phyloP scores from a whole-genome alignment of 2,888 invertebrate genomes.

The Lasius platythorax region DNA sequence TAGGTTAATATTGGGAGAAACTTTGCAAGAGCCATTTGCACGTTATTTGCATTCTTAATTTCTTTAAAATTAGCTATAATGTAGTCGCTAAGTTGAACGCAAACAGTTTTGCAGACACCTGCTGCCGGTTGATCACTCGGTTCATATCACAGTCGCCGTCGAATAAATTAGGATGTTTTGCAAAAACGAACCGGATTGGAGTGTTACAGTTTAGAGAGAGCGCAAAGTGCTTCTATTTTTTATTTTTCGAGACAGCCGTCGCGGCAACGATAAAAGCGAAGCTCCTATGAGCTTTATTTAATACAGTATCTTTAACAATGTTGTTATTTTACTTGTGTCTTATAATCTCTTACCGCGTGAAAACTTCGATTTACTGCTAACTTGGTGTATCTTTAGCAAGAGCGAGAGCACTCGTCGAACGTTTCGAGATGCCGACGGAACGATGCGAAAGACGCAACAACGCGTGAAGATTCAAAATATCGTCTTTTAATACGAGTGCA shows the following conservation, averaged over 20 bases:
- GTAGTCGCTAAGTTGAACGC: neutral
- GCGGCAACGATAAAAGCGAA: neutral
- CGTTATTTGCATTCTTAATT: neutral
- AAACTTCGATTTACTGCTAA: constrained; percentile 19
- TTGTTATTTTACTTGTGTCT: constrained; percentile 17
- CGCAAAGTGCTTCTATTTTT: constrained; percentile 14
- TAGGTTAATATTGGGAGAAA: neutral
- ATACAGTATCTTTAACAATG: neutral
- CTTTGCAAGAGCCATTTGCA: neutral
- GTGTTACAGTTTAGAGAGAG: constrained; percentile 11
- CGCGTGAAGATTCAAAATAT: neutral
- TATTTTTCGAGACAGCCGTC: constrained; percentile 30
- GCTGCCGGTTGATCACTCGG: constrained; percentile 11
- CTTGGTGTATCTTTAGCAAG: constrained; percentile 15
- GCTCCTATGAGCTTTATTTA: neutral
- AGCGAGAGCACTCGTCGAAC: neutral
- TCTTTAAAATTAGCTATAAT: neutral
- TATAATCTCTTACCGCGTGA: neutral
- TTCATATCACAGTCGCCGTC: neutral
- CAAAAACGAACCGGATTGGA: neutral
- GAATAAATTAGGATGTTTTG: constrained; percentile 44
- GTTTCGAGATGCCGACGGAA: constrained; percentile 13
- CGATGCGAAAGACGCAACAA: constrained; percentile 13
- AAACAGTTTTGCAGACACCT: constrained; percentile 15
- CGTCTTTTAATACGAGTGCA: neutral